These are phyloP conservation scores for Chionodraco myersi DNA, from an alignment of 2,113 vertebrate genomes.

Conservation along the genomic window DNA sequence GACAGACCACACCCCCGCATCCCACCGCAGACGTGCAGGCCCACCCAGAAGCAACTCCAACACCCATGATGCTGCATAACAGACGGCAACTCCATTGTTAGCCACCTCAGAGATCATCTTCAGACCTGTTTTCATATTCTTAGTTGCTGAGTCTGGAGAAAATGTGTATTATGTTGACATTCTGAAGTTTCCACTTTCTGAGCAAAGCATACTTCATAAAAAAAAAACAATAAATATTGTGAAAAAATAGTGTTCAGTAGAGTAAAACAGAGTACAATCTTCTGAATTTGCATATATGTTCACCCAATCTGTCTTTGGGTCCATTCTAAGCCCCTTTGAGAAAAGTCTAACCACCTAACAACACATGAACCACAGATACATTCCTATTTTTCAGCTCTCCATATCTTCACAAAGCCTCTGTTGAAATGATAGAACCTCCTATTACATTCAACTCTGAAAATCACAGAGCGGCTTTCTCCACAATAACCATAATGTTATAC, in stretches of 20 bases:
- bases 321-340: neutral
- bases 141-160: constrained; percentile 48
- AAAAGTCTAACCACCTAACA: constrained; percentile 32
- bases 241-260: neutral
- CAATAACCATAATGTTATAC: constrained; percentile 57
- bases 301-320: neutral
- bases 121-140: constrained; percentile 12
- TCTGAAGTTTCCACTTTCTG: constrained; percentile 9
- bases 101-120: constrained; percentile 30
- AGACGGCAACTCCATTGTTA: constrained; percentile 51
- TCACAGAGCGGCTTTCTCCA: constrained; percentile 47
- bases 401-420: constrained; percentile 34
- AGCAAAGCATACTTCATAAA: neutral
- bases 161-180: constrained; percentile 26
- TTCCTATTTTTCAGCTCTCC: constrained; percentile 34
- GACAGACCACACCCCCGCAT: constrained; percentile 49
- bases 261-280: neutral
- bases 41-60: constrained; percentile 72
- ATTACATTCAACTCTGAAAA: constrained; percentile 54
- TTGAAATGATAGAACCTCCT: constrained; percentile 53
- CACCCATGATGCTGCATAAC: constrained; percentile 35
- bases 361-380: constrained; percentile 12
- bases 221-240: neutral
- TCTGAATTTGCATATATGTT: neutral
- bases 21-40: constrained; percentile 55